Evolutionary conservation across 2,113 vertebrate species (phyloP), one percentile per base, ranked within the genome.

Genomic region (Phalacrocorax carbo): DNA sequence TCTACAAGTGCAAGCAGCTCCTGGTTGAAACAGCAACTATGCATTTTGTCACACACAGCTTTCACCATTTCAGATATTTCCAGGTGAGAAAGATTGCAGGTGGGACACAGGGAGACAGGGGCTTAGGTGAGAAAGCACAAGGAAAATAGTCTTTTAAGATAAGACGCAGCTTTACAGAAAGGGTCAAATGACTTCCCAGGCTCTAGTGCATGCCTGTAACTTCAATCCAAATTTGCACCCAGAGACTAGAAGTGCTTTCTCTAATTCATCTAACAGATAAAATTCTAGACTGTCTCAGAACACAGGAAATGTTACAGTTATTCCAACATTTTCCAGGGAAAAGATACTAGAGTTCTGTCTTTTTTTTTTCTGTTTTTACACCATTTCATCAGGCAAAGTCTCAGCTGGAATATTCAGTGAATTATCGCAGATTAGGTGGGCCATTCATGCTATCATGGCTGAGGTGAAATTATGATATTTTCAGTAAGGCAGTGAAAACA

Each of bases 51-150:
- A 15, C 6, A n/a, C 1, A 7, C 1, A 2, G 6, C 12, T 85
- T 52, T 27, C 30, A 65, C 36, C 22, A 8, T 52, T 64, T 52
- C 23, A n/a, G 6, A 4, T 80, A 49, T 36, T 83, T 73, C 10
- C 13, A 48, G 1, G 4, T 12, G 34, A 64, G 22, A 82, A 78
- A 48, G 23, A 68, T 1, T 65, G 7, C 5, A 70, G 42, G 5
- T 40, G 2, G 15, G 13, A 77, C 89, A 77, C 20, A 61, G 68
- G 0, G 0, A 81, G 10, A 84, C 6, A 19, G 15, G 6, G 21
- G 0, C 32, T 64, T 88, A 81, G 19, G 0, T 34, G 12, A 73
- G 38, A 79, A 84, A 61, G 15, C 21, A 49, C 0, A 0, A 73
- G 17, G 8, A 44, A 84, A 72, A 46, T 3, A n/a, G 8, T 13